Evolutionary conservation across 2,797 vertebrate genomes (phyloP).

Genomic region (Rhinoraja longicauda): DNA sequence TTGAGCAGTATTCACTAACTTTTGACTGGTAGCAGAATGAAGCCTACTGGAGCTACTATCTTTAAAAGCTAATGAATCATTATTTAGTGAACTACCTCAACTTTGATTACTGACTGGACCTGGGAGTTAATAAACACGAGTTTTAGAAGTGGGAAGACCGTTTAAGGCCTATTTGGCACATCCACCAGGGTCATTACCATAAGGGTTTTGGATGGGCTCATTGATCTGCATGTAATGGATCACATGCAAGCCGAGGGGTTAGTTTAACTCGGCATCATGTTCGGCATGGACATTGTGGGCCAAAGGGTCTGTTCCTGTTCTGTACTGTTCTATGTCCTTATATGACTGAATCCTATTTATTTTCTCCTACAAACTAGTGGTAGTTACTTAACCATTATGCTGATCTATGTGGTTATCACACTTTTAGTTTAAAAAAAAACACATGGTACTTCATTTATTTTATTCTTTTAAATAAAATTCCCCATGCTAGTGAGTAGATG

Average conservation of each 20-base stretch:
- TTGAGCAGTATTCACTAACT: neutral
- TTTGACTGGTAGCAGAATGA: neutral
- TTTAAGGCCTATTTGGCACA: neutral
- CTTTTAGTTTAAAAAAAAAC: neutral
- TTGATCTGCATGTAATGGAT: no score
- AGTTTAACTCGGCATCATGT: no score
- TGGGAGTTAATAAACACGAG: neutral
- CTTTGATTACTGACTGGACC: neutral
- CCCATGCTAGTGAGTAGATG: neutral
- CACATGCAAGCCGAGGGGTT: no score
- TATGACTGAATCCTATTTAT: neutral
- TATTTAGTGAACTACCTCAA: neutral
- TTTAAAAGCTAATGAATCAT: neutral
- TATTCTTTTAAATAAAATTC: neutral
- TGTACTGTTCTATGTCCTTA: no score
- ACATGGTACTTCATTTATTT: neutral
- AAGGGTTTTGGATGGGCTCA: no score
- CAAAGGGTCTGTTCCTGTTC: no score
- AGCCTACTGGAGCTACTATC: neutral
- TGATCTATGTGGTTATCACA: no score
- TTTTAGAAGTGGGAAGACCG: constrained; percentile 3
- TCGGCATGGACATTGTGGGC: no score
- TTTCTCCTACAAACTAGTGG: neutral
- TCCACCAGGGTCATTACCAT: neutral
- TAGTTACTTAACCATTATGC: neutral